Percentiles rank a stretch among this genome's conserved stretches.
These are phyloP conservation scores for Monopis laevigella DNA, from an alignment of 2,888 invertebrate genomes.

Conservation along the genomic window DNA sequence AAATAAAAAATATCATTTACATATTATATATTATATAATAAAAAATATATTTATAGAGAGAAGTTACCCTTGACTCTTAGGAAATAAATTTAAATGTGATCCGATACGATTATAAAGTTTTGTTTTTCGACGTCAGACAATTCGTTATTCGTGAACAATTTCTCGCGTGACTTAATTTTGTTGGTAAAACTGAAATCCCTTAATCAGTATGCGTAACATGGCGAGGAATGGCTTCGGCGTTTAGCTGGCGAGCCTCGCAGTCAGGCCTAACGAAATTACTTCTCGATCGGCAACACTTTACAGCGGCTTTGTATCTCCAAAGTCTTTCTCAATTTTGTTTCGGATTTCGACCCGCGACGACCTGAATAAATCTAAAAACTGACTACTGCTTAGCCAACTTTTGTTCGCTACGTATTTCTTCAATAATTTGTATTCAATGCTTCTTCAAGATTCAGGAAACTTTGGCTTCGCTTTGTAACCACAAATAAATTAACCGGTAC, in stretches of 20 bases:
- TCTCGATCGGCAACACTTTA: slow-evolving; percentile 5
- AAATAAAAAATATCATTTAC: no score
- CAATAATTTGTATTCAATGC: no score
- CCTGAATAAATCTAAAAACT: slow-evolving; percentile 3
- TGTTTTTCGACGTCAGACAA: slow-evolving; percentile 8
- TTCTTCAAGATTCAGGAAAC: no score
- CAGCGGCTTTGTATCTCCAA: slow-evolving; percentile 5
- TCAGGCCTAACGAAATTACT: slow-evolving; percentile 1
- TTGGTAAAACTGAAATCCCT: slow-evolving; percentile 14
- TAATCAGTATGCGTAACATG: slow-evolving; percentile 20
- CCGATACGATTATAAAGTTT: slow-evolving; percentile 2
- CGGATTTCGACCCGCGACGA: slow-evolving; percentile 6
- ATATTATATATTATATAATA: no score
- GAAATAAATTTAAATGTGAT: no score
- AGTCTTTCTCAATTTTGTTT: slow-evolving; percentile 3
- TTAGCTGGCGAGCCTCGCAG: slow-evolving; percentile 13
- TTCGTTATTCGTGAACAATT: slow-evolving; percentile 16
- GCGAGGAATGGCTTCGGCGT: slow-evolving; percentile 14
- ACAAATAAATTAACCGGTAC: no score
- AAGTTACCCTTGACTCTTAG: no score
- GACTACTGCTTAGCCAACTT: slow-evolving; percentile 1
- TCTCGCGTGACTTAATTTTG: slow-evolving; percentile 19
- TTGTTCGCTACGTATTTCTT: no score
- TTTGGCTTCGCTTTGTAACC: no score
- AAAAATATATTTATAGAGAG: no score